These are phyloP conservation scores for Takifugu rubripes DNA, from an alignment of 2,797 vertebrate species.

Conservation along the genomic window DNA sequence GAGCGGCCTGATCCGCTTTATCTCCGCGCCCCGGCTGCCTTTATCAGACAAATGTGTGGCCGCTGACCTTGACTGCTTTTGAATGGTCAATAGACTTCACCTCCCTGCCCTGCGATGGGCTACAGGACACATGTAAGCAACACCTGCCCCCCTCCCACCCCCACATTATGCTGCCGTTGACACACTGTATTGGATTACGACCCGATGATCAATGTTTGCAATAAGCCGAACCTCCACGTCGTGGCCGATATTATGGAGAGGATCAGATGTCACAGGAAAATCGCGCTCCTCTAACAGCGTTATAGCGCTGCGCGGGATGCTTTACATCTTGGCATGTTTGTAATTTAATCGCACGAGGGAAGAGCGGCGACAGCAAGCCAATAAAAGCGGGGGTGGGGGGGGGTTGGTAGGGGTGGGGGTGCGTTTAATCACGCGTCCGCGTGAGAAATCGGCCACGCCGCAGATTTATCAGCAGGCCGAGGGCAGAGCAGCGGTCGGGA, in stretches of 20 bases:
- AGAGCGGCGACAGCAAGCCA: conserved; percentile 17
- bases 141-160: background rate
- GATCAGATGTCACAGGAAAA: conserved; percentile 49
- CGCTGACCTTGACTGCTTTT: conserved; percentile 55
- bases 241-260: conserved; percentile 26
- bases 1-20: conserved; percentile 31
- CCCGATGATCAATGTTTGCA: conserved; percentile 63
- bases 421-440: conserved; percentile 23
- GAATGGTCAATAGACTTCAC: conserved; percentile 47
- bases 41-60: conserved; percentile 57
- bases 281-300: conserved; percentile 23
- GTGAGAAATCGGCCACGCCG: conserved; percentile 28
- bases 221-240: conserved; percentile 51
- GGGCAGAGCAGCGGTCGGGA: conserved; percentile 40
- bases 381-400: conserved; percentile 9
- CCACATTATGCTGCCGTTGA: conserved; percentile 38
- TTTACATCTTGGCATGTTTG: conserved; percentile 33
- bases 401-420: conserved; percentile 5
- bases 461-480: conserved; percentile 31
- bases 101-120: conserved; percentile 24
- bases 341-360: conserved; percentile 33
- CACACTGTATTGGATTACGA: conserved; percentile 55
- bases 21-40: conserved; percentile 21
- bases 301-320: conserved; percentile 21
- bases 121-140: conserved; percentile 19